Evolutionary conservation across 2,113 vertebrate genomes (phyloP).

Genomic region (Malurus cyaneus): DNA sequence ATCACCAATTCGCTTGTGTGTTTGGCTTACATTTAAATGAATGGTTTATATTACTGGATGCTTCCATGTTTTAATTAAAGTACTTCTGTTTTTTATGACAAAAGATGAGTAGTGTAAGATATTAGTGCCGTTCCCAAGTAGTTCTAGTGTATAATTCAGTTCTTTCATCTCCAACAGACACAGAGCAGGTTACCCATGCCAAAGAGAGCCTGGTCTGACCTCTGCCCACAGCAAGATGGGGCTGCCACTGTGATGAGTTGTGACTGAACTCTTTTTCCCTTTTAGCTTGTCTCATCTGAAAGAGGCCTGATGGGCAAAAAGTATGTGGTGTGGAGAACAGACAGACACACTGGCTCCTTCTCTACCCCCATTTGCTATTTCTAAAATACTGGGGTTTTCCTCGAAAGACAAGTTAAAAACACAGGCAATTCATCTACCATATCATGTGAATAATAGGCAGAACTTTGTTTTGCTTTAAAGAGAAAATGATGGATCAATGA

Average conservation of each 20-base stretch:
- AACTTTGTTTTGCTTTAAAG: not conserved
- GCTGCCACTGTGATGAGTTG: not conserved
- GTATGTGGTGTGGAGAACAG: not conserved
- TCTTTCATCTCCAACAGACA: not conserved
- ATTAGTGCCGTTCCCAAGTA: not conserved
- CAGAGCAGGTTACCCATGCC: not conserved
- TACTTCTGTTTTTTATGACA: not conserved
- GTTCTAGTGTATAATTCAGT: not conserved
- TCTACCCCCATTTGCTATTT: not conserved
- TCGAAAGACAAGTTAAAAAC: not conserved
- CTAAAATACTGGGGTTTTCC: not conserved
- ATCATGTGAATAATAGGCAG: not conserved
- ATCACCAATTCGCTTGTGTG: not conserved
- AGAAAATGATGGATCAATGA: not conserved
- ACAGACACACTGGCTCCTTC: not conserved
- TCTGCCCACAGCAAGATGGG: not conserved
- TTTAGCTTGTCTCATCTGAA: not conserved
- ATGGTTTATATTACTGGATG: not conserved
- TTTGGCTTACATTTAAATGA: not conserved
- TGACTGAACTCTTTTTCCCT: not conserved
- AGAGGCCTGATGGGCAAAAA: not conserved
- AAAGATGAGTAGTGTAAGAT: not conserved
- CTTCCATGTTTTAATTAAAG: constrained; percentile 19
- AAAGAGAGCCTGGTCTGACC: not conserved
- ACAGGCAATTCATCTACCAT: not conserved